phyloP scores from a whole-genome alignment of 2,113 vertebrate species.

The Chionis minor region DNA sequence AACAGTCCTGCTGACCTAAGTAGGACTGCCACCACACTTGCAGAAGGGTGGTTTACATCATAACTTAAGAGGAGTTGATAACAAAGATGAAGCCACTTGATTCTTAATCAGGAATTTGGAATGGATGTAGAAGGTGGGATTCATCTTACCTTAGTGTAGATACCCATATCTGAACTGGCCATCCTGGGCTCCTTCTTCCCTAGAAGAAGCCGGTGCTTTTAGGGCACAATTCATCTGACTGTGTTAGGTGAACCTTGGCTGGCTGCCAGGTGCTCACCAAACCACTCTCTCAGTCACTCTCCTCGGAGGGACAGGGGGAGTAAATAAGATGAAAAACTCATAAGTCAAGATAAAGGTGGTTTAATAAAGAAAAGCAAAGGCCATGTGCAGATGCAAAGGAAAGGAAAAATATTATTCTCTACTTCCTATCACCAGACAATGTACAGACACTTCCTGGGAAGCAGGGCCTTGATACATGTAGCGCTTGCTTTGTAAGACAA shows the following conservation, averaged over 20 bases:
- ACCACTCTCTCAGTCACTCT: neutral
- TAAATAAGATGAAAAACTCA: neutral
- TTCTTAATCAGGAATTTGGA: neutral
- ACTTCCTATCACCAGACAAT: neutral
- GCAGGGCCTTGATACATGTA: neutral
- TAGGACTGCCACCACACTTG: neutral
- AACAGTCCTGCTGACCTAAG: neutral
- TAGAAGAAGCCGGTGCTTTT: neutral
- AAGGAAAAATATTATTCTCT: neutral
- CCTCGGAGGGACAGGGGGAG: neutral
- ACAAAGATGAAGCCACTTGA: neutral
- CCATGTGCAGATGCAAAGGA: neutral
- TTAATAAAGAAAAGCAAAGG: neutral
- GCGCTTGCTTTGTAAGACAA: neutral
- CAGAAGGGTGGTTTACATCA: neutral
- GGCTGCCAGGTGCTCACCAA: neutral
- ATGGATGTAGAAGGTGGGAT: neutral
- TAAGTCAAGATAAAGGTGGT: neutral
- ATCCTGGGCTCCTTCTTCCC: neutral
- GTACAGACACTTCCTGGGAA: neutral
- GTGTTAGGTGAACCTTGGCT: neutral
- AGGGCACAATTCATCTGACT: neutral
- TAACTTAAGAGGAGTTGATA: neutral
- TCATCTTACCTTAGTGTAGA: neutral
- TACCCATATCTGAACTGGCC: neutral